Percentiles rank a stretch among this genome's conserved stretches.
Evolutionary conservation across 2,113 vertebrate species (phyloP).

Genomic region (Apodemus speciosus): DNA sequence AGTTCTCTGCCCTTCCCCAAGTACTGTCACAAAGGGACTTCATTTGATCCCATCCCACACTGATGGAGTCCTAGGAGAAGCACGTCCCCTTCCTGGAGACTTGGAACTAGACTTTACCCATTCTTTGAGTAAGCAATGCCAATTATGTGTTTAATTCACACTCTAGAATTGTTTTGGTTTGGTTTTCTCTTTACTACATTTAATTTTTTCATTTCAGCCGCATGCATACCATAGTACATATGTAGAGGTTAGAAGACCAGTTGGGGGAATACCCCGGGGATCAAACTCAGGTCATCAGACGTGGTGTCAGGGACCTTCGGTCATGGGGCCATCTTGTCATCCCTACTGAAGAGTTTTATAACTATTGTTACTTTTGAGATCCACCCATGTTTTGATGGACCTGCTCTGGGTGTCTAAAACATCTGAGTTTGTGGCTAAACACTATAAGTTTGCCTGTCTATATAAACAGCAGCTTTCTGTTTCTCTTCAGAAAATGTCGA

Average conservation of each 20-base stretch:
- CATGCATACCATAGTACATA: not conserved
- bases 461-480: conserved; percentile 20
- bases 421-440: conserved; percentile 26
- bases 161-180: not conserved
- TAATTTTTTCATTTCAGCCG: not conserved
- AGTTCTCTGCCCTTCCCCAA: not conserved
- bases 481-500: not conserved
- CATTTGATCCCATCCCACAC: not conserved
- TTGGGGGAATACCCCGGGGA: too few relatives aligned
- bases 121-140: not conserved
- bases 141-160: not conserved
- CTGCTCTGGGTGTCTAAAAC: not conserved
- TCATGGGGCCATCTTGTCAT: not conserved
- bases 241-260: not conserved
- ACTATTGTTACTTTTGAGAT: not conserved
- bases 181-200: not conserved
- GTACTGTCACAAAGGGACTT: not conserved
- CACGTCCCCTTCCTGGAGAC: accelerated
- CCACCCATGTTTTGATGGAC: not conserved
- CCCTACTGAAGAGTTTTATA: not conserved
- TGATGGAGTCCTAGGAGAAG: not conserved
- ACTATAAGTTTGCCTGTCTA: conserved; percentile 50
- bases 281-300: too few relatives aligned
- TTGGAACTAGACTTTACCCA: accelerated
- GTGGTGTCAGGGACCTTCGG: not conserved